phyloP scores from a whole-genome alignment of 2,888 invertebrate genomes.

The Spatulosminthurus flaviceps region DNA sequence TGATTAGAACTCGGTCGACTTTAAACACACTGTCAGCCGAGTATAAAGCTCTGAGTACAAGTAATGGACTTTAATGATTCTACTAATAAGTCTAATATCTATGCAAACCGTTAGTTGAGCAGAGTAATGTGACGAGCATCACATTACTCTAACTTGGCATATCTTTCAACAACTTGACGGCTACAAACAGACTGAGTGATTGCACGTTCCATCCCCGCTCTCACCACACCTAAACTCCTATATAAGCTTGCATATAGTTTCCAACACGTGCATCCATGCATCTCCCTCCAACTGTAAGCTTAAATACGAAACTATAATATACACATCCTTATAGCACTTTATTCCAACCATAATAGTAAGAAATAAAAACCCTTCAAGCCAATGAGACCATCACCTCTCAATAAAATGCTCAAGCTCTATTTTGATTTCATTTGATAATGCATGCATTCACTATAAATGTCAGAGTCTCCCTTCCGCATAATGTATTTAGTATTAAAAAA shows the following conservation, averaged over 20 bases:
- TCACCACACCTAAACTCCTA: slow-evolving; percentile 21
- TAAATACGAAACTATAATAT: not conserved
- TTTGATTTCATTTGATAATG: not conserved
- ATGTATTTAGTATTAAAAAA: not conserved
- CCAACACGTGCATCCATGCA: slow-evolving; percentile 32
- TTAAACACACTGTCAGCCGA: too few species aligned
- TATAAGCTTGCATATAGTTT: slow-evolving; percentile 15
- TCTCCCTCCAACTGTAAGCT: too few species aligned
- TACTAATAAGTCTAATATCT: slow-evolving; percentile 25
- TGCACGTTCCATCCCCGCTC: slow-evolving; percentile 14
- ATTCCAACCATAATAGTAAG: too few species aligned
- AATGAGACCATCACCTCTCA: not conserved
- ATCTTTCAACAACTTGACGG: slow-evolving; percentile 1
- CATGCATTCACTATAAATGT: not conserved
- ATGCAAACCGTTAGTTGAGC: slow-evolving; percentile 8
- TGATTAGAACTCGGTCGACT: not conserved
- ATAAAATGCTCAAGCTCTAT: not conserved
- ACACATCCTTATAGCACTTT: too few species aligned
- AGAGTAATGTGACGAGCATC: slow-evolving; percentile 11
- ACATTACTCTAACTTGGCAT: slow-evolving; percentile 29
- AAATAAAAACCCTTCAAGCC: too few species aligned
- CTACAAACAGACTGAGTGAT: not conserved
- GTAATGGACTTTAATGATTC: slow-evolving; percentile 40
- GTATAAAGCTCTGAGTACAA: slow-evolving; percentile 31
- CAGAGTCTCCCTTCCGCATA: not conserved